phyloP scores from a whole-genome alignment of 2,797 vertebrate genomes.

The Balearica regulorum region DNA sequence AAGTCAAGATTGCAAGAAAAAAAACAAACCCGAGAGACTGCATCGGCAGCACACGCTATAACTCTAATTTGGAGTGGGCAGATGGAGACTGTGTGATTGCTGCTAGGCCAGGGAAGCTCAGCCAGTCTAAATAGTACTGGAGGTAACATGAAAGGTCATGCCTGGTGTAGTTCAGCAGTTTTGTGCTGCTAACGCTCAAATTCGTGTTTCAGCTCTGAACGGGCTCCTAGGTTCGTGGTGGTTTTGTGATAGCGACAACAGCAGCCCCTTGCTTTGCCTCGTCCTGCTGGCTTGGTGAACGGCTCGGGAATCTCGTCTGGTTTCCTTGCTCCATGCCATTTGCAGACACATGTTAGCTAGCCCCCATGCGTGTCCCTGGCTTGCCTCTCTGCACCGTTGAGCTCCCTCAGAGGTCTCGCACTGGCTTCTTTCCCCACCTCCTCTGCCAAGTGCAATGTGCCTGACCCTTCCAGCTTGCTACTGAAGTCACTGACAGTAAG shows the following conservation, averaged over 20 bases:
- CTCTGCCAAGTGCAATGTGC: background rate
- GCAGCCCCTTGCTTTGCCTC: background rate
- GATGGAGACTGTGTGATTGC: background rate
- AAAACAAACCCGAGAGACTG: slow-evolving; percentile 41
- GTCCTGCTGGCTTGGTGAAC: background rate
- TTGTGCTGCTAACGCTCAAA: background rate
- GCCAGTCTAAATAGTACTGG: slow-evolving; percentile 44
- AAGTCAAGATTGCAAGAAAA: slow-evolving; percentile 47
- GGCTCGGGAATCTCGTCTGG: background rate
- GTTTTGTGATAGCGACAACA: background rate
- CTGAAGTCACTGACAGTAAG: background rate
- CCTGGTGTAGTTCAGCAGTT: background rate
- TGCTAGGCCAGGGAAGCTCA: slow-evolving; percentile 8
- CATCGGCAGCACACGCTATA: slow-evolving; percentile 16
- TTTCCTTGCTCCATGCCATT: background rate
- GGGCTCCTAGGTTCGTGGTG: background rate
- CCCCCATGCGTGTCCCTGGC: background rate
- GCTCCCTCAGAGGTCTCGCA: background rate
- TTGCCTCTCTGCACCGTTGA: fast-evolving
- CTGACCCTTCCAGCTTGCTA: background rate
- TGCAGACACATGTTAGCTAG: background rate
- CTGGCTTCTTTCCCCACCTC: background rate
- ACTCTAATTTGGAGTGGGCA: background rate
- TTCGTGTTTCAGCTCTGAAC: background rate
- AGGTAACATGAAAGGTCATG: slow-evolving; percentile 30